phyloP scores from a whole-genome alignment of 2,888 invertebrate species.

The Metacarcinus magister region DNA sequence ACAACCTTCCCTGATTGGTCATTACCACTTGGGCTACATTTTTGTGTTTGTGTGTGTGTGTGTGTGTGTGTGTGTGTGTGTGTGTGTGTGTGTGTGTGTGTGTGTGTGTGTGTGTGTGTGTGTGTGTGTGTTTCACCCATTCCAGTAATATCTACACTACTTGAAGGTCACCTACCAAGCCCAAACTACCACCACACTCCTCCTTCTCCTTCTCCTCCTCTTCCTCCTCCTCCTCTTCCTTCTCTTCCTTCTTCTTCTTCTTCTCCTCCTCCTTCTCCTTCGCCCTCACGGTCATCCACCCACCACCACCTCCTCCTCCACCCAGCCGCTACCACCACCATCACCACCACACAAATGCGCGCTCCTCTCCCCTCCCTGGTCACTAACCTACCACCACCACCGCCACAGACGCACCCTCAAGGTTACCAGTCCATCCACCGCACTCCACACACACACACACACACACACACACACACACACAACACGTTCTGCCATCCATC shows the following conservation, averaged over 20 bases:
- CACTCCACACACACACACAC: constrained; percentile 60
- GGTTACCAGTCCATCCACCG: constrained; percentile 39
- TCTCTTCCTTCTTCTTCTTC: no score
- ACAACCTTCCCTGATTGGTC: constrained; percentile 11
- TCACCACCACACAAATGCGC: constrained; percentile 7
- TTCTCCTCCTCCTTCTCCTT: not conserved
- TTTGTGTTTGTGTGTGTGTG: no score
- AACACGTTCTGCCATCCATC: not conserved
- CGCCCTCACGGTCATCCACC: not conserved
- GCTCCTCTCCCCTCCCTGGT: constrained; percentile 17
- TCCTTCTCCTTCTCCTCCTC: not conserved
- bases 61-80: constrained; percentile 43
- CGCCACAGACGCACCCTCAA: constrained; percentile 33
- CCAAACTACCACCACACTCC: not conserved
- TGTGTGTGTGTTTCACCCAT: constrained; percentile 44
- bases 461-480: constrained; percentile 65
- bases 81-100: constrained; percentile 48
- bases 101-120: constrained; percentile 45
- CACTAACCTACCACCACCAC: constrained; percentile 41
- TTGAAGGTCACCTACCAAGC: constrained; percentile 44
- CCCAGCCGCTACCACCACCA: not conserved
- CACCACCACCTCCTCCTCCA: not conserved
- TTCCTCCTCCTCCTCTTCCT: not conserved
- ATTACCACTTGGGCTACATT: not conserved
- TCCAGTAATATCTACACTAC: constrained; percentile 27